Evolutionary conservation across 2,113 vertebrate genomes (phyloP), one percentile per base, ranked within the genome.

Genomic region (Corydoras sp.): DNA sequence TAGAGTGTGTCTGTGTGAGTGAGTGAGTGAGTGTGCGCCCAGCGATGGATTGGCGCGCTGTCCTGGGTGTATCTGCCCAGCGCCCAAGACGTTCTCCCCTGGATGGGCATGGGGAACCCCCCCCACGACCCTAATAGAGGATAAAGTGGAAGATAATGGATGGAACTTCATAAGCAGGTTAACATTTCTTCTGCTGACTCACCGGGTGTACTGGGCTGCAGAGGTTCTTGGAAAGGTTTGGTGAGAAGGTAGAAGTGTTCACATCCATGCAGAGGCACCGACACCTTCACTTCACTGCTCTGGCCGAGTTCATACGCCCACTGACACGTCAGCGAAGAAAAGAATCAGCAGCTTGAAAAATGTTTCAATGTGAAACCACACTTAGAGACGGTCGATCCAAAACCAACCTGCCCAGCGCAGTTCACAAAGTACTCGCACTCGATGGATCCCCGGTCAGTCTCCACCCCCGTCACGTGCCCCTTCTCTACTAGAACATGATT

Each of bases 171-270:
- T 4, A 43, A 4, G 35, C 35, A 43, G 35, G 35, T 43, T 43
- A 43, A 43, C 35, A 43, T 43, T 43, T 43, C 4, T 8, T 30
- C 12, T 54, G 30, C 8, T 14, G 9, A 58, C 79, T 90, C 78
- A 99, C 97, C 95, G 83, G 97, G 96, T 0, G 83, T 85, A 79
- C 49, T 86, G 32, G 80, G 74, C 1, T 84, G 78, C 58, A 95
- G 86, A 48, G 91, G 91, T 12, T 90, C 86, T 77, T 92, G 85
- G 65, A 93, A 84, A 69, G 95, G 93, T 83, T 93, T 96, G 32
- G 94, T 98, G 81, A 98, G 90, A 76, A 99, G 92, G 88, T 99
- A 98, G 87, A 99, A 99, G 82, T 99, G 95, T 68, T 99, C 97
- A 4, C 97, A 99, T 81, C 95, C 95, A 6, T 99, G 96, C 73